A percentile compares a stretch with the other conserved stretches of the same genome.
Evolutionary conservation across 2,797 vertebrate genomes (phyloP).

Genomic region (Chelon auratus): DNA sequence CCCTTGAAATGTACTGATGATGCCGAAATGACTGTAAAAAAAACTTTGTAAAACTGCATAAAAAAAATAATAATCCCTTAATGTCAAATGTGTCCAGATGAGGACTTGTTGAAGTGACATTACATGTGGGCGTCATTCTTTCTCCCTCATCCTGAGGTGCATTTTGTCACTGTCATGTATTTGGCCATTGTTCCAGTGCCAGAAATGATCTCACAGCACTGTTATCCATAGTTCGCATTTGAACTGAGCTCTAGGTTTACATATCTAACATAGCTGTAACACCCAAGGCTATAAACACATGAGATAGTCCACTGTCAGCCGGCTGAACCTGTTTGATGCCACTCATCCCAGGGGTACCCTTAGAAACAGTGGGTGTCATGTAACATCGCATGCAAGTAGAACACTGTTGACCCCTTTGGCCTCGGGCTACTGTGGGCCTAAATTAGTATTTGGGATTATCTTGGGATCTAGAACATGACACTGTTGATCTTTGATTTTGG

Average conservation of each 20-base stretch:
- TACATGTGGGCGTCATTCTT: slow-evolving; percentile 19
- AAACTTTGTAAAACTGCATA: too few relatives aligned
- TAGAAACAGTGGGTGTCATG: slow-evolving; percentile 68
- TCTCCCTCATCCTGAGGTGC: slow-evolving; percentile 28
- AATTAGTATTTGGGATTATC: slow-evolving; percentile 71
- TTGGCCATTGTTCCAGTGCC: slow-evolving; percentile 63
- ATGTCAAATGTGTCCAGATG: slow-evolving; percentile 16
- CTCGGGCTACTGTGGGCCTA: slow-evolving; percentile 56
- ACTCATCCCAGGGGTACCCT: slow-evolving; percentile 57
- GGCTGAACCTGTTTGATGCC: slow-evolving; percentile 71
- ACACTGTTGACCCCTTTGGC: slow-evolving; percentile 63
- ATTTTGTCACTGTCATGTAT: slow-evolving; percentile 51
- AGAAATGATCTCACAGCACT: slow-evolving; percentile 74
- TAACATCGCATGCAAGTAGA: slow-evolving; percentile 71
- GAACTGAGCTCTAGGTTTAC: slow-evolving; percentile 77
- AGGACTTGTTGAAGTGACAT: slow-evolving; percentile 27
- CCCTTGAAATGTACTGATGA: too few relatives aligned
- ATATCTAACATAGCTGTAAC: slow-evolving; percentile 37
- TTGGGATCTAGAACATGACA: slow-evolving; percentile 76
- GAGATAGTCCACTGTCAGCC: slow-evolving; percentile 62
- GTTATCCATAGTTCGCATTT: slow-evolving; percentile 53
- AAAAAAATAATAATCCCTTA: neutral
- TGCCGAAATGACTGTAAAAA: too few relatives aligned
- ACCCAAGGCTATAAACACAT: slow-evolving; percentile 59
- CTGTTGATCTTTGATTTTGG: slow-evolving; percentile 77